These are phyloP conservation scores for Idris sp. DNA, from an alignment of 1,140 invertebrate genomes.

Conservation along the genomic window DNA sequence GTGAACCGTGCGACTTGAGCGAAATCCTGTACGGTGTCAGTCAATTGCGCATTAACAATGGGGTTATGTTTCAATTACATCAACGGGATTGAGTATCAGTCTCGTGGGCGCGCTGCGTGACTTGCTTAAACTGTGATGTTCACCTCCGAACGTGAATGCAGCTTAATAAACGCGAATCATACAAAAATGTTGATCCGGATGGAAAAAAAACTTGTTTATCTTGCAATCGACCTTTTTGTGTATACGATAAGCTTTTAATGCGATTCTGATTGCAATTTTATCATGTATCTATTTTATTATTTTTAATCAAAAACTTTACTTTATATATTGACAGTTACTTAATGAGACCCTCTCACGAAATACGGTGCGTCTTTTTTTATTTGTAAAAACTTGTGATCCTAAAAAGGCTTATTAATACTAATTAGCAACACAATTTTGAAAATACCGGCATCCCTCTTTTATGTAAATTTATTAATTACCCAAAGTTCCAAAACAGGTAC, in stretches of 20 bases:
- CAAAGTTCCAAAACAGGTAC: too few species aligned
- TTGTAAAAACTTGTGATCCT: too few species aligned
- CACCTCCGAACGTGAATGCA: constrained; percentile 18
- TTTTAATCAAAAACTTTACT: too few species aligned
- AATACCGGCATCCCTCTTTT: too few species aligned
- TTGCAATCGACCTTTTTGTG: constrained; percentile 15
- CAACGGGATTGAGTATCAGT: constrained; percentile 51
- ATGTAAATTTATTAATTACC: too few species aligned
- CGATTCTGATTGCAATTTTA: constrained; percentile 26
- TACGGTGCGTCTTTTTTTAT: too few species aligned
- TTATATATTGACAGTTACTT: too few species aligned
- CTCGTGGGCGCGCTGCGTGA: constrained; percentile 39
- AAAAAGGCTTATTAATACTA: too few species aligned
- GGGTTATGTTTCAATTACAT: constrained; percentile 76
- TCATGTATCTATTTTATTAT: too few species aligned
- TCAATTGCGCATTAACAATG: constrained; percentile 76
- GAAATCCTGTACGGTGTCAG: constrained; percentile 68
- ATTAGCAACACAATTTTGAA: too few species aligned
- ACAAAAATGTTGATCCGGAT: constrained; percentile 31
- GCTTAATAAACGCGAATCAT: constrained; percentile 37
- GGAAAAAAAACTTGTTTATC: constrained; percentile 50
- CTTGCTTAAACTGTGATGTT: constrained; percentile 29
- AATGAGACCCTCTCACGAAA: too few species aligned
- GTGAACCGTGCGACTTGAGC: constrained; percentile 59
- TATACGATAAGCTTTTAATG: constrained; percentile 39